Evolutionary conservation across 1,140 invertebrate species (phyloP).

Genomic region (Copidosoma floridanum): DNA sequence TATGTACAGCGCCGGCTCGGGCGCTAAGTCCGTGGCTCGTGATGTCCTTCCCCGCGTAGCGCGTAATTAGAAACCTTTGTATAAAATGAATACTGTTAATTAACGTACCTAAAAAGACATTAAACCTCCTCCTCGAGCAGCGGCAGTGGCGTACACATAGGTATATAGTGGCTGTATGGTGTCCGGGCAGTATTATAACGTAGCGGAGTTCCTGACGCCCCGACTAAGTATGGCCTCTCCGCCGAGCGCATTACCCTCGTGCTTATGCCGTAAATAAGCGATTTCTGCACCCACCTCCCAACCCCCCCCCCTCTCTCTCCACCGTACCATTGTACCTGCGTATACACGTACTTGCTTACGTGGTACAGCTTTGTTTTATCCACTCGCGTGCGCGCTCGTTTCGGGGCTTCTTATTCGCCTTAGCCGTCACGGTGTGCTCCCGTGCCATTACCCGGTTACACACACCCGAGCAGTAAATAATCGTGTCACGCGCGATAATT

Average conservation of each 20-base stretch:
- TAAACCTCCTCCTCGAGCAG: constrained; percentile 39
- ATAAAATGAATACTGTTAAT: constrained; percentile 63
- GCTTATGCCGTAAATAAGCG: constrained; percentile 46
- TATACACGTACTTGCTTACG: background rate
- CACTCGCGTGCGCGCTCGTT: background rate
- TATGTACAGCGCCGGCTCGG: constrained; percentile 14
- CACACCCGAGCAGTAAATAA: no score
- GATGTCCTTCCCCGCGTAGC: constrained; percentile 46
- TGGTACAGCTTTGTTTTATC: constrained; percentile 1
- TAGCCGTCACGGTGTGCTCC: no score
- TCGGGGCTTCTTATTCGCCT: no score
- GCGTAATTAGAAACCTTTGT: constrained; percentile 64
- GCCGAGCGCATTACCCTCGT: constrained; percentile 42
- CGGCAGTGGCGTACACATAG: no score
- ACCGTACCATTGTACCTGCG: constrained; percentile 18
- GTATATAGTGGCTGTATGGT: no score
- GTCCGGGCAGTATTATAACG: no score
- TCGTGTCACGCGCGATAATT: no score
- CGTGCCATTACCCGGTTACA: no score
- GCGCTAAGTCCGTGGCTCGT: constrained; percentile 50
- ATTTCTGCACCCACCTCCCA: constrained; percentile 41
- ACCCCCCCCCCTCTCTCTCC: constrained; percentile 30
- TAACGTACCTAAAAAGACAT: constrained; percentile 61
- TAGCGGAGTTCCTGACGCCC: background rate
- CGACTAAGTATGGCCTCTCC: constrained; percentile 52